Evolutionary conservation across 2,888 invertebrate genomes (phyloP), one percentile per base, ranked within the genome.

Genomic region (Ectemnius cavifrons): DNA sequence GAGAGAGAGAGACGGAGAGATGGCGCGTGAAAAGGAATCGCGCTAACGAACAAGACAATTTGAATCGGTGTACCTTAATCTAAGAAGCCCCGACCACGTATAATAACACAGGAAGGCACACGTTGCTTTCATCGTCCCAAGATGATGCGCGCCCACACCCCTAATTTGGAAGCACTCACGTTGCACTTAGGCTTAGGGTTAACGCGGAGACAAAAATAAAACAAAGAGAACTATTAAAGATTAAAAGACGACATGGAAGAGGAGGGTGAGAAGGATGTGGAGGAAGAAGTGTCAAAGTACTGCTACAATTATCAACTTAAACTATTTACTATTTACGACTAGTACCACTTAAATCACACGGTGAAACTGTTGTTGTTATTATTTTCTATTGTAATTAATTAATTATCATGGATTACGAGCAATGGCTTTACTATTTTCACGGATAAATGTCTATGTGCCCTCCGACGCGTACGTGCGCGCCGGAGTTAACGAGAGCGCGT

Each of bases 81-180:
- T 27, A 52, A 66, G 47, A 37, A 47, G 27, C 46, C 59, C 20
- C 28, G 52, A 14, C 49, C 28, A 37, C 37, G 37, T 37, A 37
- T 37, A 37, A 37, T 37, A 37, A 37, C 37, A 37, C 37, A 6
- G 37, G 8, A 8, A 37, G 37, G 11, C 37, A 37, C 8, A 37
- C 37, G 37, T 37, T 37, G 37, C 37, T 37, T 37, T 37, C 37
- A 6, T 37, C 37, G 37, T 37, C 37, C 37, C 11, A 6, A 11
- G 37, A 37, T 11, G 37, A 37, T 37, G 37, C 37, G 37, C 23
- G 8, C 37, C 23, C 23, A 2, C 28, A 37, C 8, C 37, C 37
- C 46, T 72, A 79, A 84, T 86, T 87, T 89, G 89, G 88, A 88
- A 88, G 87, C 87, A 86, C 88, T 86, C 87, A 73, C 82, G 78